Evolutionary conservation across 2,113 vertebrate genomes (phyloP).

Genomic region (Jacana jacana): DNA sequence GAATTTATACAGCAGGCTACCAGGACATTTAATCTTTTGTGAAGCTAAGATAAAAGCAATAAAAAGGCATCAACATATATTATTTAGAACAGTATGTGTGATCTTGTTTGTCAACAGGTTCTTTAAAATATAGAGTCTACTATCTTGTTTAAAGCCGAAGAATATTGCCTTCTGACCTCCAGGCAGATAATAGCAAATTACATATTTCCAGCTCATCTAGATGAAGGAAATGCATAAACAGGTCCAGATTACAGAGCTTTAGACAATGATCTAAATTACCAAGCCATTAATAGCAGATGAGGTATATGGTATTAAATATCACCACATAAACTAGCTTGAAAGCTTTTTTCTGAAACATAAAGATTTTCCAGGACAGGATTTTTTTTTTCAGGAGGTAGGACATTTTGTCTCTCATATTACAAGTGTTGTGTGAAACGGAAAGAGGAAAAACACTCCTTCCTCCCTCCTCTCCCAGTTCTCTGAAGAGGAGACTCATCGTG

Average conservation of each 20-base stretch:
- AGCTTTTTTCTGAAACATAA: neutral
- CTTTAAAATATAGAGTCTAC: neutral
- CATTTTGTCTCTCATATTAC: slow-evolving; percentile 35
- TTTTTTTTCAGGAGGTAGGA: neutral
- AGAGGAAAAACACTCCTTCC: neutral
- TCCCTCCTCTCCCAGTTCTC: neutral
- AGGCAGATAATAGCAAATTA: neutral
- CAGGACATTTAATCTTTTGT: neutral
- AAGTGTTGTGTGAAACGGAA: neutral
- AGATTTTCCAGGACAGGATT: neutral
- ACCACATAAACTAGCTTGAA: neutral
- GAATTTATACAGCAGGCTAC: neutral
- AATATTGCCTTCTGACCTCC: neutral
- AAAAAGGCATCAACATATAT: neutral
- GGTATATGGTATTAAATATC: neutral
- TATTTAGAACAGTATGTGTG: neutral
- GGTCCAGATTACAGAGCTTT: neutral
- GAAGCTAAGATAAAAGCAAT: neutral
- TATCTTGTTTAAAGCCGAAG: neutral
- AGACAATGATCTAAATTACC: neutral
- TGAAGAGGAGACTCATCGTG: slow-evolving; percentile 19
- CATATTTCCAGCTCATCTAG: neutral
- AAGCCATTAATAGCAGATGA: neutral
- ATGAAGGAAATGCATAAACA: neutral
- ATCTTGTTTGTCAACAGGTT: neutral